A percentile compares a stretch with the other conserved stretches of the same genome.
Evolutionary conservation across 2,888 invertebrate species (phyloP).

Genomic region (Psylliodes chrysocephalus): DNA sequence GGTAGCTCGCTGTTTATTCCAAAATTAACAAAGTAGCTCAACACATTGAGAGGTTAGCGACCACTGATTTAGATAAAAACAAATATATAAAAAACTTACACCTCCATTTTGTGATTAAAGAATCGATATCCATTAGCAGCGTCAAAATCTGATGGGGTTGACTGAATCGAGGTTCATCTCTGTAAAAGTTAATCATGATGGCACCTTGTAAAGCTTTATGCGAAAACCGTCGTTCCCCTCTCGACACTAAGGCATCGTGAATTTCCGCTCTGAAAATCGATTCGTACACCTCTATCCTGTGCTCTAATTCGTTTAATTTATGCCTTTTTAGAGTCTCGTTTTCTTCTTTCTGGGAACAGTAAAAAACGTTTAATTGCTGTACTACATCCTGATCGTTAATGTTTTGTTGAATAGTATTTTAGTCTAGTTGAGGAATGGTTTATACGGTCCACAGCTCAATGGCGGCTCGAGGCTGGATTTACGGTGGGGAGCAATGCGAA

Average conservation of each 20-base stretch:
- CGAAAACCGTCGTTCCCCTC: constrained; percentile 89
- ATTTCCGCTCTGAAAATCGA: constrained; percentile 88
- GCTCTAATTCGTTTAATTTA: constrained; percentile 78
- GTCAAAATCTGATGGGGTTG: constrained; percentile 96
- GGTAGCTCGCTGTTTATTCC: too few species aligned
- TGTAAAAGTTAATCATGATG: constrained; percentile 96
- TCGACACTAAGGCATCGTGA: constrained; percentile 83
- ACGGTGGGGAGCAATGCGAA: too few species aligned
- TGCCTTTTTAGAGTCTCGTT: constrained; percentile 66
- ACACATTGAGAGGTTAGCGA: too few species aligned
- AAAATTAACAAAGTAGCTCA: too few species aligned
- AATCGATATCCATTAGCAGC: constrained; percentile 97
- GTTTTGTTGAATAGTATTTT: too few species aligned
- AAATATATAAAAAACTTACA: too few species aligned
- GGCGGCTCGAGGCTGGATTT: too few species aligned
- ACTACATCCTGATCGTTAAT: too few species aligned
- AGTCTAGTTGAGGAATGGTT: too few species aligned
- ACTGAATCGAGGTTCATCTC: constrained; percentile 97
- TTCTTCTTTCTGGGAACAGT: constrained; percentile 48
- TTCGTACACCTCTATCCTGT: constrained; percentile 85
- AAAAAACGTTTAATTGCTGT: too few species aligned
- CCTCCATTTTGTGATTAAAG: constrained; percentile 98
- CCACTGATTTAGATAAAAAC: too few species aligned
- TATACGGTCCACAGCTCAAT: too few species aligned
- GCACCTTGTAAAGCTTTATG: constrained; percentile 93